Conservation (phyloP, 2,113 vertebrate genomes). For the Aspidoscelis tigris region DNA sequence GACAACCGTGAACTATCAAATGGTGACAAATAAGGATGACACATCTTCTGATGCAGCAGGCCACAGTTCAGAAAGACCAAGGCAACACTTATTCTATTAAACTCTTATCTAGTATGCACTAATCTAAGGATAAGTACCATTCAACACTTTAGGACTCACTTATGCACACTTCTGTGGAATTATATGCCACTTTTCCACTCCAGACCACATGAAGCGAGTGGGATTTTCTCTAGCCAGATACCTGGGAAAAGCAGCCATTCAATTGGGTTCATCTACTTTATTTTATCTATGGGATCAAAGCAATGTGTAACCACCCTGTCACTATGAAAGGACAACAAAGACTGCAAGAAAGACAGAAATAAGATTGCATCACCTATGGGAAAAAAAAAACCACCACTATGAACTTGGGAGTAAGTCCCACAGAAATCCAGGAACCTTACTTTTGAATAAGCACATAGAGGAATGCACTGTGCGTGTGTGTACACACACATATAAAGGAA, state of each 20-base stretch:
- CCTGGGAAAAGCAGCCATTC: too few relatives aligned
- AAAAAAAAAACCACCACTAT: too few relatives aligned
- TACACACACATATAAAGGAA: too few relatives aligned
- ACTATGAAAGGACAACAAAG: too few relatives aligned
- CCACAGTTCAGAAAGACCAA: not conserved
- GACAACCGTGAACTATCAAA: not conserved
- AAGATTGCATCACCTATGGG: too few relatives aligned
- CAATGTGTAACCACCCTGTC: not conserved
- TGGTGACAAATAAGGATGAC: not conserved
- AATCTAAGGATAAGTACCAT: not conserved
- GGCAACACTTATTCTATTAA: not conserved
- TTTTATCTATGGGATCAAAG: not conserved
- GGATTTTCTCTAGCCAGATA: not conserved
- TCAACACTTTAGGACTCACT: not conserved
- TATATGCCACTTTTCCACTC: too few relatives aligned
- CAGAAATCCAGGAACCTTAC: too few relatives aligned
- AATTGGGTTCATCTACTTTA: not conserved
- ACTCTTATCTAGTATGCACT: not conserved
- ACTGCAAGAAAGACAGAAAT: too few relatives aligned
- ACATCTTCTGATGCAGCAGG: not conserved
- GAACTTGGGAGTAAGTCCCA: too few relatives aligned
- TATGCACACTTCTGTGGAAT: too few relatives aligned
- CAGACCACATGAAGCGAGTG: not conserved
- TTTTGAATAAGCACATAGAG: too few relatives aligned
- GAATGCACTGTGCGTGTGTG: too few relatives aligned